These are phyloP conservation scores for Epizoanthus ramosus DNA, from an alignment of 92 coral and sea anemone species.

Conservation along the genomic window DNA sequence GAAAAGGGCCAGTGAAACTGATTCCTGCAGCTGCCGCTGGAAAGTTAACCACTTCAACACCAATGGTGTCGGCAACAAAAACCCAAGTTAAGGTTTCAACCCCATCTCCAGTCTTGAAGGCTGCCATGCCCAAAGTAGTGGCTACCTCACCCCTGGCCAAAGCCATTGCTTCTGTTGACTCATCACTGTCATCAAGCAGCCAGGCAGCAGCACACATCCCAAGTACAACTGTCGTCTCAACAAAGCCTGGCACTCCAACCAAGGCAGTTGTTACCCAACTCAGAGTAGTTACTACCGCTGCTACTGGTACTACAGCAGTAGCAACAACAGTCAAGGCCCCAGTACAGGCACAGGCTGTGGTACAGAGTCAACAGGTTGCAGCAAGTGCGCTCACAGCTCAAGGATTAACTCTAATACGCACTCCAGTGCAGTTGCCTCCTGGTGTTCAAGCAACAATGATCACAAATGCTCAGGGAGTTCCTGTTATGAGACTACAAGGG, in stretches of 20 bases:
- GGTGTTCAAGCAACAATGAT: slow-evolving; percentile 96
- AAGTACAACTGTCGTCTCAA: slow-evolving; percentile 15
- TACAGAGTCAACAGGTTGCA: slow-evolving; percentile 66
- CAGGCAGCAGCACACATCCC: slow-evolving; percentile 20
- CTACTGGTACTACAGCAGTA: slow-evolving; percentile 46
- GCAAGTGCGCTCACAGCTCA: slow-evolving; percentile 64
- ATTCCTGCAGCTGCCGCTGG: slow-evolving; percentile 7
- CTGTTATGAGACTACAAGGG: slow-evolving; percentile 93
- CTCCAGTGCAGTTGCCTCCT: slow-evolving; percentile 88
- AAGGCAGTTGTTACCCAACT: slow-evolving; percentile 44
- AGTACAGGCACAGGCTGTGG: slow-evolving; percentile 68
- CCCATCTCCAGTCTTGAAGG: slow-evolving; percentile 46
- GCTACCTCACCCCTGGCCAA: slow-evolving; percentile 40
- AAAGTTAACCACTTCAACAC: slow-evolving; percentile 42
- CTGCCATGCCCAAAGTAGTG: slow-evolving; percentile 40
- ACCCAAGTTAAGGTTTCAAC: slow-evolving; percentile 35
- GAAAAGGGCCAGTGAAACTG: slow-evolving; percentile 30
- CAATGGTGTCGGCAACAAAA: slow-evolving; percentile 55
- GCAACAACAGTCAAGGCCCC: slow-evolving; percentile 54
- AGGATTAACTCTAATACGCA: slow-evolving; percentile 83
- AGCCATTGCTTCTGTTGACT: not conserved
- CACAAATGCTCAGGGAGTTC: slow-evolving; percentile 93
- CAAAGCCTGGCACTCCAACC: slow-evolving; percentile 45
- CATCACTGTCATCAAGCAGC: slow-evolving; percentile 32
- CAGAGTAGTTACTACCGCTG: slow-evolving; percentile 44